Evolutionary conservation across 1,140 invertebrate genomes (phyloP).

Genomic region (Macrosteles quadrilineatus): DNA sequence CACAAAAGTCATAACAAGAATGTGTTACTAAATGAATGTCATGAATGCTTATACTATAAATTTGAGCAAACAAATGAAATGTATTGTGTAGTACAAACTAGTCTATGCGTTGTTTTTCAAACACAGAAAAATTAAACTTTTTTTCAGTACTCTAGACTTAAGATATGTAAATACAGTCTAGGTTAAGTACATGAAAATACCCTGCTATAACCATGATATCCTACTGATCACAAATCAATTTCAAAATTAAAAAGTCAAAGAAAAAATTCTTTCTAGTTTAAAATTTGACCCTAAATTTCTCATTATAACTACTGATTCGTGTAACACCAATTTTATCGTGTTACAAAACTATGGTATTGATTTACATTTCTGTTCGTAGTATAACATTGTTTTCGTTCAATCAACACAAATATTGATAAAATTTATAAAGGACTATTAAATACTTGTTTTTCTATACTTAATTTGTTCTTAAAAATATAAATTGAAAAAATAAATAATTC

Average conservation of each 20-base stretch:
- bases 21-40: not conserved
- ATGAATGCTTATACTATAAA: not conserved
- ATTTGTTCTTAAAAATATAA: too few species aligned
- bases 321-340: not conserved
- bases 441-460: too few species aligned
- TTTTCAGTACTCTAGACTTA: not conserved
- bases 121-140: too few species aligned
- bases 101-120: not conserved
- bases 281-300: not conserved
- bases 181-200: conserved; percentile 5
- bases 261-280: too few species aligned
- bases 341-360: not conserved
- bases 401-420: too few species aligned
- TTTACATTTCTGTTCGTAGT: not conserved
- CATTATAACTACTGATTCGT: not conserved
- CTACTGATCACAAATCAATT: not conserved
- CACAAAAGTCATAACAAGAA: too few species aligned
- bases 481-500: too few species aligned
- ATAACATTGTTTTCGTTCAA: not conserved
- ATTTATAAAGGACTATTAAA: too few species aligned
- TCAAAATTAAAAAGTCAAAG: too few species aligned
- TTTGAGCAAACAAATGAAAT: not conserved
- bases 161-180: not conserved
- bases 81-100: not conserved
- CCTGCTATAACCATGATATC: not conserved